Base-by-base conservation (phyloP, 2,888 invertebrate species). In the Ptychoptera albimana region DNA sequence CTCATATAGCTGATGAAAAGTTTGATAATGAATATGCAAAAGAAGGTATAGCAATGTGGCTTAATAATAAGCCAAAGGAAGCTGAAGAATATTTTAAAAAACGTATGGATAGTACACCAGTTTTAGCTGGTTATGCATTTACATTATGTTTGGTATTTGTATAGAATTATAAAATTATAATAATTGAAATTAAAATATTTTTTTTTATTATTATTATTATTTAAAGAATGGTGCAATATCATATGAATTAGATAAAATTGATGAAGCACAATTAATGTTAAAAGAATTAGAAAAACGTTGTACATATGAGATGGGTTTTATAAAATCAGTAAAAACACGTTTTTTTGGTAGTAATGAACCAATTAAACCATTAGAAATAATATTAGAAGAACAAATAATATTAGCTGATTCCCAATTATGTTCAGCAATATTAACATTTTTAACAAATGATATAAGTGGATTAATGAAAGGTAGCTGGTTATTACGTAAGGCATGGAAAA, bases 161-260 rank as follows among this genome's bases (percentile, higher is more conserved):
- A 29, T 2, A 29, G 9, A 39, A 32, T 32, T 32, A 7, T 11
- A 3, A 32, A 3, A 8, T 32, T 32, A 9, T 2, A 7, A 7
- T 12, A 13, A 36, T 2, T 12, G 8, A 36, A 12, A 36, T 13
- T 12, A 11, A 11, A 12, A 12, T 36, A 12, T 36, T 36, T 12
- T 5, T 32, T 7, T 16, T 38, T 38, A 8, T 37, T 10, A 14
- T 37, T 37, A 14, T 9, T 13, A 15, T 50, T 44, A 42, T 44
- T 61, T 63, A 38, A 53, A 79, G 79, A 77, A 79, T 63, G 78
- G 78, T 1, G 55, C 79, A 42, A 77, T 79, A 73, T 75, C 77
- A 9, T 79, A 76, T 57, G 79, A 80, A 58, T 76, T 79, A 14
- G 76, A 77, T 35, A 76, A 75, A 59, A 64, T 80, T 23, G 66